Percentiles rank a stretch among this genome's conserved stretches.
Conservation (phyloP, 2,113 vertebrate species). For the Noturus placidus region DNA sequence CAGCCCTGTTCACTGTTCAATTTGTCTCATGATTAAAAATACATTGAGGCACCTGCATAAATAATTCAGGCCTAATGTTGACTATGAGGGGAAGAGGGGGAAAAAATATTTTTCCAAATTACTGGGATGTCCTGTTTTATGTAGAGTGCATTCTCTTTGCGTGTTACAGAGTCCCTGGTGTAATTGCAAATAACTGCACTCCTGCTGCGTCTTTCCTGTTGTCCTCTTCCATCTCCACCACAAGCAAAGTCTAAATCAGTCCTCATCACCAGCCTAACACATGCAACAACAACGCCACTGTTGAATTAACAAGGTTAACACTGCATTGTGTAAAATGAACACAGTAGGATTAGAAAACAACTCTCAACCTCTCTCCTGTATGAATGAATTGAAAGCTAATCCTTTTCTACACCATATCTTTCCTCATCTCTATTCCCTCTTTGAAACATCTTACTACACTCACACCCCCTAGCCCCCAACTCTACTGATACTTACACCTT, state of each 20-base stretch:
- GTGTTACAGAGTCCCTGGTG: slow-evolving; percentile 26
- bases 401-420: neutral
- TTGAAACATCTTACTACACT: neutral
- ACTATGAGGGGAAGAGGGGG: slow-evolving; percentile 15
- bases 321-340: neutral
- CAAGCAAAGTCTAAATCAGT: slow-evolving; percentile 18
- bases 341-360: neutral
- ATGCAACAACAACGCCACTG: neutral
- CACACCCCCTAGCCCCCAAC: too few species aligned
- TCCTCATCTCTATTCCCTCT: neutral
- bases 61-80: slow-evolving; percentile 57
- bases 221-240: slow-evolving; percentile 36
- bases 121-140: slow-evolving; percentile 31
- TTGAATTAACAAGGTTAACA: neutral
- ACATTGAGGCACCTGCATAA: slow-evolving; percentile 58
- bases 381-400: neutral
- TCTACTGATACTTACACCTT: neutral
- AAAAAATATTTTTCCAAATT: slow-evolving; percentile 44
- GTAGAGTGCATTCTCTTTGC: slow-evolving; percentile 32
- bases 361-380: neutral
- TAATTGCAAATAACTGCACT: slow-evolving; percentile 45
- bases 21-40: slow-evolving; percentile 63
- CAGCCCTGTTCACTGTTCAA: slow-evolving; percentile 51
- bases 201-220: slow-evolving; percentile 21
- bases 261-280: slow-evolving; percentile 23